These are phyloP conservation scores for Amphiura filiformis DNA, from an alignment of 35 echinoderm and acorn worm genomes.

Conservation along the genomic window DNA sequence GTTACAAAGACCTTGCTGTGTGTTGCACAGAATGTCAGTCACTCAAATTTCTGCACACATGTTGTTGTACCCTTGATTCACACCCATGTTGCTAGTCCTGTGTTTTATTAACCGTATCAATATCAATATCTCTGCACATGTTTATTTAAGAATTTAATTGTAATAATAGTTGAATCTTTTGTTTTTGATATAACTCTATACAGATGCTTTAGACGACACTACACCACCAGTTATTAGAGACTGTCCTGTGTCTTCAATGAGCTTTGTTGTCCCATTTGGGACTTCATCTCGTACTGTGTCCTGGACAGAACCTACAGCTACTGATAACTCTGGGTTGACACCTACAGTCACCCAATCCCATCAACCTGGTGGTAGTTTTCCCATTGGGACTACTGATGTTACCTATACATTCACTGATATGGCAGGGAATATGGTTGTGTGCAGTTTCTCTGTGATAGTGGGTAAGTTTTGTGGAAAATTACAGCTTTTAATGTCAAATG, in stretches of 20 bases:
- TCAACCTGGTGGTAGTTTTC: slow-evolving; percentile 29
- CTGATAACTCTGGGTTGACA: slow-evolving; percentile 47
- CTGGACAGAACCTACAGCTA: slow-evolving; percentile 63
- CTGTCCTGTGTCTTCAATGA: slow-evolving; percentile 28
- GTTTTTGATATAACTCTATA: too few species aligned
- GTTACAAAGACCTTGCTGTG: too few species aligned
- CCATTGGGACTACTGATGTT: slow-evolving; percentile 51
- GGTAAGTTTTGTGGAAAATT: background rate
- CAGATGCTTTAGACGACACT: slow-evolving; percentile 24
- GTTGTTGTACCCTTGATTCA: too few species aligned
- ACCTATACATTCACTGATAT: slow-evolving; percentile 54
- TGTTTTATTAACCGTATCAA: too few species aligned
- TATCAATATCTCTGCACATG: too few species aligned
- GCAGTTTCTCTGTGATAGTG: slow-evolving; percentile 55
- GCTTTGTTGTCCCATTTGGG: slow-evolving; percentile 25
- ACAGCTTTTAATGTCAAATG: too few species aligned
- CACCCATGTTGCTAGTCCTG: too few species aligned
- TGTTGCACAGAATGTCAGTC: too few species aligned
- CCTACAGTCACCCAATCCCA: background rate
- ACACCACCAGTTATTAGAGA: slow-evolving; percentile 17
- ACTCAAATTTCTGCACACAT: too few species aligned
- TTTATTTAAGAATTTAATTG: too few species aligned
- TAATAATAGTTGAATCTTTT: too few species aligned
- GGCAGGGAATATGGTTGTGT: slow-evolving; percentile 12
- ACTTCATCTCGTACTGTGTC: background rate